These are phyloP conservation scores for Bombylius discolor DNA, from an alignment of 2,888 invertebrate genomes.

Conservation along the genomic window DNA sequence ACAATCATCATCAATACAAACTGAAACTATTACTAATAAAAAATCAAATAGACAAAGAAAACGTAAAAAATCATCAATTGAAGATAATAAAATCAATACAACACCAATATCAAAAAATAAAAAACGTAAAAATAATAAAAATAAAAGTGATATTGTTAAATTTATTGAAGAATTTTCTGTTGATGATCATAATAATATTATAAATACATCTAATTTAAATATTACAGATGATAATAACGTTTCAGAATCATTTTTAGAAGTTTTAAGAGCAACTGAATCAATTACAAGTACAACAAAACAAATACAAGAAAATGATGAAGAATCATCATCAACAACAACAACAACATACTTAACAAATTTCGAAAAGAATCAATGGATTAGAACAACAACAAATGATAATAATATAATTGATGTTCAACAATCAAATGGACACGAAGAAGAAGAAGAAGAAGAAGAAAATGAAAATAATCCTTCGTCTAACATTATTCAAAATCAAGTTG, in stretches of 20 bases:
- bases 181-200: background rate
- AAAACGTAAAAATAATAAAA: background rate
- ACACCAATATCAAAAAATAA: background rate
- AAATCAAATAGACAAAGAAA: background rate
- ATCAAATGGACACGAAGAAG: no score
- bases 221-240: no score
- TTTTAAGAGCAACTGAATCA: background rate
- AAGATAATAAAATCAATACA: background rate
- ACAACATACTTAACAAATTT: background rate
- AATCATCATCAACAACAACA: background rate
- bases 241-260: no score
- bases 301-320: no score
- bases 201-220: no score
- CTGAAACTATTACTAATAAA: no score
- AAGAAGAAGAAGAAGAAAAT: no score
- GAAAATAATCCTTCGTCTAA: background rate
- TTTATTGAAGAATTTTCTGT: background rate
- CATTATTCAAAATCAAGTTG: background rate
- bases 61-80: background rate
- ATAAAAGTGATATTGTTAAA: background rate
- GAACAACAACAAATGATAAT: background rate
- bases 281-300: background rate
- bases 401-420: no score
- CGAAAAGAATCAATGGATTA: background rate
- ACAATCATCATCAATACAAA: no score